Percentiles rank a stretch among this genome's conserved stretches.
These are phyloP conservation scores for Bambusicola thoracicus DNA, from an alignment of 2,113 vertebrate genomes.

Conservation along the genomic window DNA sequence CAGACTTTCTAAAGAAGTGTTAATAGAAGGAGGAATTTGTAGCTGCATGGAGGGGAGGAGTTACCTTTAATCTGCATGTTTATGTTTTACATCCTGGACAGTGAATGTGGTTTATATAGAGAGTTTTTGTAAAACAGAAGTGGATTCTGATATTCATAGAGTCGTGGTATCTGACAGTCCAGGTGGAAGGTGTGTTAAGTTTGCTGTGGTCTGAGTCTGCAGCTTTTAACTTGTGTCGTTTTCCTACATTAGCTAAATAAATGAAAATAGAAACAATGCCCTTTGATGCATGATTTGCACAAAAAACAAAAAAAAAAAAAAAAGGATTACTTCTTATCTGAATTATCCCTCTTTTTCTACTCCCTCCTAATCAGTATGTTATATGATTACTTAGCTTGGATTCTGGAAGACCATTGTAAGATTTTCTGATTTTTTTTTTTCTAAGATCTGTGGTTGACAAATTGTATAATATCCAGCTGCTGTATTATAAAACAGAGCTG, in stretches of 20 bases:
- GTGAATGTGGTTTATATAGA: background rate
- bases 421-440: background rate
- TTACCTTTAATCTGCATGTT: background rate
- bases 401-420: background rate
- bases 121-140: background rate
- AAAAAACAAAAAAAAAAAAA: background rate
- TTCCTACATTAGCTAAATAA: background rate
- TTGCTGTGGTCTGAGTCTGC: background rate
- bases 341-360: background rate
- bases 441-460: background rate
- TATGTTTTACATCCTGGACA: background rate
- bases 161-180: background rate
- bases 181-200: background rate
- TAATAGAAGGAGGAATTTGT: slow-evolving; percentile 52
- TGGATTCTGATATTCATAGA: background rate
- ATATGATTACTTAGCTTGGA: background rate
- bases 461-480: background rate
- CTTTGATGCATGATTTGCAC: background rate
- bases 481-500: background rate
- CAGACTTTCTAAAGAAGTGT: slow-evolving; percentile 70
- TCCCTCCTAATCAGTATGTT: background rate
- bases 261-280: background rate
- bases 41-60: background rate
- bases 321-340: background rate
- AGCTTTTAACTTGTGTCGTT: background rate